Evolutionary conservation across 1,140 invertebrate species (phyloP).

Genomic region (Eubasilissa regina): DNA sequence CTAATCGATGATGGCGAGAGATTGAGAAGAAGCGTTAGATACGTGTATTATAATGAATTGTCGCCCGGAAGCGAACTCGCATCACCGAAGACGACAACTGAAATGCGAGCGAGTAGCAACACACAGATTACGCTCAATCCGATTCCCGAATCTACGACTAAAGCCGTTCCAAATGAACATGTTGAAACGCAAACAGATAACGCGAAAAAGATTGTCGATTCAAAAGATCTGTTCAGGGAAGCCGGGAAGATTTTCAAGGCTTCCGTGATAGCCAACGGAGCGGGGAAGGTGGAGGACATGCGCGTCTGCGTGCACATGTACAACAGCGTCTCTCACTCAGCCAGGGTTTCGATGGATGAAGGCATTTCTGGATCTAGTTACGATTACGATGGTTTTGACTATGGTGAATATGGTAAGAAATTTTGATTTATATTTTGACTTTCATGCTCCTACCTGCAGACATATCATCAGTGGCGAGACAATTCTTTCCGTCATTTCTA

Average conservation of each 20-base stretch:
- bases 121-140: neutral
- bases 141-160: too few species aligned
- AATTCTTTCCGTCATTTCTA: too few species aligned
- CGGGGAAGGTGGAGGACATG: neutral
- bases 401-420: slow-evolving; percentile 42
- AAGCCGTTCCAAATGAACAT: neutral
- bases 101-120: neutral
- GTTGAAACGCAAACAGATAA: neutral
- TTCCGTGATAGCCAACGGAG: neutral
- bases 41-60: slow-evolving; percentile 26
- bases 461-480: too few species aligned
- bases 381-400: slow-evolving; percentile 40
- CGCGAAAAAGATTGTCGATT: neutral
- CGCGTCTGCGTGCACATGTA: slow-evolving; percentile 32
- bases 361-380: neutral
- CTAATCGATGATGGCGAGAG: neutral
- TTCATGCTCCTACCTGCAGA: neutral
- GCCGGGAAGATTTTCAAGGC: slow-evolving; percentile 6
- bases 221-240: neutral
- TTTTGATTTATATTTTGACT: neutral
- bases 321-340: slow-evolving; percentile 36
- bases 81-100: neutral
- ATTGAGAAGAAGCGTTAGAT: slow-evolving; percentile 11
- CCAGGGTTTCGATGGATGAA: neutral
- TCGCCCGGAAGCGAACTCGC: neutral